Conservation (phyloP, 2,888 invertebrate genomes). For the Cerceris rybyensis region DNA sequence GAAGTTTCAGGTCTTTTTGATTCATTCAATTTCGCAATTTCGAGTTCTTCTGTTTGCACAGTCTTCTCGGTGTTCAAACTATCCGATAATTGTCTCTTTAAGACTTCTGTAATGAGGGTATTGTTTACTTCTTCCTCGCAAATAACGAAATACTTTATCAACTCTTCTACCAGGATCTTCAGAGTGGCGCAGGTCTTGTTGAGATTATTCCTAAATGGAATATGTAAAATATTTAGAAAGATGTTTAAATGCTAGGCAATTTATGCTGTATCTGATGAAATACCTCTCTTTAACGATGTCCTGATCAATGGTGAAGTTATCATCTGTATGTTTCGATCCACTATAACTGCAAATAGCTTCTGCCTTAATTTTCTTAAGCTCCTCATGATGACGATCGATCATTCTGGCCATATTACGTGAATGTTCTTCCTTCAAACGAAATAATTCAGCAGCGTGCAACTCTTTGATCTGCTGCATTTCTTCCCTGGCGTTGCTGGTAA, state of each 20-base stretch:
- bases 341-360: conserved; percentile 18
- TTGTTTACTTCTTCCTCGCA: conserved; percentile 92
- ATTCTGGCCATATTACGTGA: conserved; percentile 62
- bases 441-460: conserved; percentile 86
- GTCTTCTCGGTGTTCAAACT: conserved; percentile 2
- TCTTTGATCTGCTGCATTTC: conserved; percentile 84
- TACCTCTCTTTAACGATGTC: conserved; percentile 85
- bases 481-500: conserved; percentile 86
- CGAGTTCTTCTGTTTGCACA: conserved; percentile 54
- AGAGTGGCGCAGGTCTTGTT: conserved; percentile 86
- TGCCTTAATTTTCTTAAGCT: conserved; percentile 64
- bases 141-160: conserved; percentile 88
- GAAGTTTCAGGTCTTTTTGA: conserved; percentile 52
- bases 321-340: background rate
- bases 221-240: background rate
- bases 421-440: conserved; percentile 71
- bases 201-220: conserved; percentile 85
- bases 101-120: conserved; percentile 87
- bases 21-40: conserved; percentile 74
- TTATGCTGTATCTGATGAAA: background rate
- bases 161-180: conserved; percentile 86
- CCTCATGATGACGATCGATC: conserved; percentile 70
- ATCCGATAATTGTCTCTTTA: conserved; percentile 78
- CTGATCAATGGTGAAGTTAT: conserved; percentile 29
- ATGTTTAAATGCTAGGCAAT: background rate